Base-by-base conservation (phyloP, 1,140 invertebrate species). In the Goniozus legneri region DNA sequence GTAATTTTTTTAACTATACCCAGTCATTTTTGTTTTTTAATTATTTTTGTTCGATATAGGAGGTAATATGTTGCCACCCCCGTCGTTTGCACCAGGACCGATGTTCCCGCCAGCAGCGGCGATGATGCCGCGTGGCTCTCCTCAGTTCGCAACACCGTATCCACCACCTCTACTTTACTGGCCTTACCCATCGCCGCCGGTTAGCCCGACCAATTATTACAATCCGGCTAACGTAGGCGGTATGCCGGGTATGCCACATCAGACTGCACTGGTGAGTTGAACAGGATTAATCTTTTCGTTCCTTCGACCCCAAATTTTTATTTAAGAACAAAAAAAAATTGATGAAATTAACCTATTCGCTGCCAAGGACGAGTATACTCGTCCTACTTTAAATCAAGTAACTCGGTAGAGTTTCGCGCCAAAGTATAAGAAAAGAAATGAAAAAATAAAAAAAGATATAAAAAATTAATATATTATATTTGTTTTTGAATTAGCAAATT, bases 111-210 rank as follows among this genome's bases (percentile, higher is more conserved):
- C 65, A 3, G 61, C 64, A 36, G 50, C 64, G 24, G 61, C 67
- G 14, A 65, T 73, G 46, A 32, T 73, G 43, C 54, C 67, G 6
- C 64, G 69, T 59, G 71, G 76, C 56, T 49, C 79, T 62, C 67
- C 81, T 50, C 79, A 79, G 18, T 79, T 82, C 12, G 76, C 80
- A 3, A 73, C 80, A 51, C 61, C 75, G 3, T 72, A 69, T 61
- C 78, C 78, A 12, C 77, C 83, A 36, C 84, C 83, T 6, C 81
- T 88, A 10, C 84, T 91, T 54, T 92, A 90, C 74, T 94, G 91
- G 91, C 86, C 87, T 0, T 95, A 95, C 76, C 91, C 92, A 10
- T 93, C 90, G 53, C 91, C 91, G 24, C 92, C 92, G 0, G 89
- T 95, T 1, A 93, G 91, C 24, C 91, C 91, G 7, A 92, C 88